Evolutionary conservation across 2,113 vertebrate species (phyloP).

Genomic region (Leiothrix lutea): DNA sequence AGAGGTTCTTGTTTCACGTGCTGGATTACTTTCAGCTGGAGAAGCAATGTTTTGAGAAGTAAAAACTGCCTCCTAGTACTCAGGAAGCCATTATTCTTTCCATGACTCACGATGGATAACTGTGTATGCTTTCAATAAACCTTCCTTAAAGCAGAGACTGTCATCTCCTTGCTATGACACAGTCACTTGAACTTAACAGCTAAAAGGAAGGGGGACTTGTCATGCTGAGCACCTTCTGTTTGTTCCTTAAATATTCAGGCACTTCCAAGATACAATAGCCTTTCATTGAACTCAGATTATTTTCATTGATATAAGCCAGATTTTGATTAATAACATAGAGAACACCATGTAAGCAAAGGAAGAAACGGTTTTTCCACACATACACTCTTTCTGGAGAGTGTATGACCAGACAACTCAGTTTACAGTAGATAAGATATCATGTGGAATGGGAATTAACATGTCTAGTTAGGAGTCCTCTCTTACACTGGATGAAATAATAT

Average conservation of each 20-base stretch:
- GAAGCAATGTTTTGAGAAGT: neutral
- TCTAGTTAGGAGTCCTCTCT: neutral
- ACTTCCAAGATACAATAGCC: neutral
- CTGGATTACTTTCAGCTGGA: neutral
- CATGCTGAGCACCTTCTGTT: neutral
- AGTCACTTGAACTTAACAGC: neutral
- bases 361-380: neutral
- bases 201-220: neutral
- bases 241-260: neutral
- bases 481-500: neutral
- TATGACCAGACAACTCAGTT: neutral
- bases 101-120: neutral
- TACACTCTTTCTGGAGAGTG: neutral
- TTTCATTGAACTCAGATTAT: neutral
- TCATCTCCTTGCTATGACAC: neutral
- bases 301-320: neutral
- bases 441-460: neutral
- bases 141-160: neutral
- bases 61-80: neutral
- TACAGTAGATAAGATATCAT: neutral
- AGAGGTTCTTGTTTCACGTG: neutral
- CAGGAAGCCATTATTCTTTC: neutral
- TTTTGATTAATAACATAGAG: neutral
- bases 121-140: neutral
- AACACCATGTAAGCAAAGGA: neutral